Conservation (phyloP, 2,888 invertebrate species). For the Drosophila lacicola region DNA sequence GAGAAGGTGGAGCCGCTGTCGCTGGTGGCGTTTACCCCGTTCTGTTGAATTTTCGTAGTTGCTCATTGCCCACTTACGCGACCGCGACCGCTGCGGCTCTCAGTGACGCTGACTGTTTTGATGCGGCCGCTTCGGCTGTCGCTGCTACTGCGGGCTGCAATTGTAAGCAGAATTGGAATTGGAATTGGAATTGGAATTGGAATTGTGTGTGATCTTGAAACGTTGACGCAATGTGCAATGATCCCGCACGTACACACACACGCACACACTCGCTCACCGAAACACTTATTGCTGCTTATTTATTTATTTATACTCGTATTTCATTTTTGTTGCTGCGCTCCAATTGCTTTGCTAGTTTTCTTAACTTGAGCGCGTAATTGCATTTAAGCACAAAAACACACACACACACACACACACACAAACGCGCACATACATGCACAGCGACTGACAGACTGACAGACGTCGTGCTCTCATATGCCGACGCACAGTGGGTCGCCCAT, state of each 20-base stretch:
- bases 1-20: conserved; percentile 20
- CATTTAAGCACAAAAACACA: conserved; percentile 67
- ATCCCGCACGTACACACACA: conserved; percentile 64
- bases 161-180: conserved; percentile 27
- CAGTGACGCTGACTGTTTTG: conserved; percentile 31
- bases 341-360: conserved; percentile 73
- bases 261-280: conserved; percentile 14
- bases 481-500: conserved; percentile 61
- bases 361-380: conserved; percentile 76
- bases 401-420: conserved; percentile 9
- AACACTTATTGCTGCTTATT: conserved; percentile 41
- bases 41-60: conserved; percentile 63
- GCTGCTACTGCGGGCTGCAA: conserved; percentile 34
- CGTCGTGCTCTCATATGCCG: conserved; percentile 43
- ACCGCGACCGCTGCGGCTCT: conserved; percentile 46
- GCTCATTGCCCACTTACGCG: conserved; percentile 46
- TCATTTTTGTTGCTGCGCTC: conserved; percentile 64
- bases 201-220: conserved; percentile 74
- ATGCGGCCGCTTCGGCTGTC: conserved; percentile 14
- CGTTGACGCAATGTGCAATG: conserved; percentile 80
- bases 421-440: conserved; percentile 12
- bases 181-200: conserved; percentile 30
- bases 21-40: conserved; percentile 36
- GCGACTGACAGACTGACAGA: conserved; percentile 53
- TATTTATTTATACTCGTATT: conserved; percentile 59